Percentiles rank a stretch among this genome's conserved stretches.
These are phyloP conservation scores for Lates japonicus DNA, from an alignment of 2,797 vertebrate species.

Conservation along the genomic window DNA sequence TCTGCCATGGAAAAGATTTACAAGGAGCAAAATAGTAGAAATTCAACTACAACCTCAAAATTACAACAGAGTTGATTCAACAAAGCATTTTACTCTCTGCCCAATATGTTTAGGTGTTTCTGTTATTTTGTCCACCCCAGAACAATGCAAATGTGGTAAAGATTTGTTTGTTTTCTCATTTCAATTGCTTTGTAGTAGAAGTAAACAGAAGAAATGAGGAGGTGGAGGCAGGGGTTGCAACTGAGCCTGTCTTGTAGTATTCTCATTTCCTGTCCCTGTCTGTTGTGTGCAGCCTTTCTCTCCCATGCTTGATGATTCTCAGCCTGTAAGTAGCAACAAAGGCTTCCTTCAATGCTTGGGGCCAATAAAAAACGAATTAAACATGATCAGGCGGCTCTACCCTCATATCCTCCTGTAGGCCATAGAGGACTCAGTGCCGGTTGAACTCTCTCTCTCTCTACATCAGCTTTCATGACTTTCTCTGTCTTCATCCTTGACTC, in stretches of 20 bases:
- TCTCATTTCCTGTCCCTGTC: constrained; percentile 62
- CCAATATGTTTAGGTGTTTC: not conserved
- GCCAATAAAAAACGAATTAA: constrained; percentile 73
- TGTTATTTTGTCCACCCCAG: not conserved
- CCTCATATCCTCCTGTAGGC: constrained; percentile 31
- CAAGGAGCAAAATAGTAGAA: no score
- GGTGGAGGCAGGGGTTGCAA: constrained; percentile 5
- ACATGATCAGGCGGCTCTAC: constrained; percentile 56
- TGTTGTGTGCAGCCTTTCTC: constrained; percentile 62
- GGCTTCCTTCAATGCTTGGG: constrained; percentile 54
- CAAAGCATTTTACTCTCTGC: not conserved
- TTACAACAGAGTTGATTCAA: not conserved
- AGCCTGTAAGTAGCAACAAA: constrained; percentile 62
- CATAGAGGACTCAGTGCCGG: not conserved
- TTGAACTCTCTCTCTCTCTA: not conserved
- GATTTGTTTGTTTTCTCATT: constrained; percentile 3
- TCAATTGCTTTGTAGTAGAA: constrained; percentile 19
- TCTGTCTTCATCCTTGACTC: constrained; percentile 27
- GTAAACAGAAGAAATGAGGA: constrained; percentile 18
- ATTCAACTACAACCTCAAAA: not conserved
- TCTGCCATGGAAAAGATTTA: no score
- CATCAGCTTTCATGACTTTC: constrained; percentile 23
- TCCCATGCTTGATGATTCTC: constrained; percentile 32
- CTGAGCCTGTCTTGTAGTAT: constrained; percentile 40
- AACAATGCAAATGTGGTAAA: not conserved